A percentile compares a stretch with the other conserved stretches of the same genome.
phyloP scores from a whole-genome alignment of 1,140 invertebrate species.

The Nephila pilipes region DNA sequence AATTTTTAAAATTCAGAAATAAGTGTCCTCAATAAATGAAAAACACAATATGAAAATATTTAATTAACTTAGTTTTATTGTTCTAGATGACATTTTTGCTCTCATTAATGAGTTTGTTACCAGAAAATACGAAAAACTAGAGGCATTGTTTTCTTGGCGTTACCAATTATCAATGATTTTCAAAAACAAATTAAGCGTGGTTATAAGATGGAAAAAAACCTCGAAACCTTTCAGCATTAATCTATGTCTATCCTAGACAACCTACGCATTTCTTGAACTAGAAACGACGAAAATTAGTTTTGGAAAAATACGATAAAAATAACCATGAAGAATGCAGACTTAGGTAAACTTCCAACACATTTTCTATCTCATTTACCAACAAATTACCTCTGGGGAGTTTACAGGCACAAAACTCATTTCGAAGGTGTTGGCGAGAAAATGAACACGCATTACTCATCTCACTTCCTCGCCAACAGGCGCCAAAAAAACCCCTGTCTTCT shows the following conservation, averaged over 20 bases:
- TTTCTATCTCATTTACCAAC: neutral
- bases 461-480: neutral
- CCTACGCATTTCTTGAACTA: neutral
- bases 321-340: neutral
- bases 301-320: neutral
- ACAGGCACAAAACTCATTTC: neutral
- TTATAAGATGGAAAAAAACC: too few species aligned
- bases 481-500: neutral
- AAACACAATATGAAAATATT: too few species aligned
- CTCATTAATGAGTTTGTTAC: too few species aligned
- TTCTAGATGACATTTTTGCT: too few species aligned
- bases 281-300: neutral
- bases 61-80: too few species aligned
- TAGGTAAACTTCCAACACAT: neutral
- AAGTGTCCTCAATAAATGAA: too few species aligned
- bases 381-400: neutral
- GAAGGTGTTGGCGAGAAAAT: neutral
- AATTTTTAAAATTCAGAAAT: too few species aligned
- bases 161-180: too few species aligned
- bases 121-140: too few species aligned
- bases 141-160: too few species aligned
- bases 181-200: too few species aligned
- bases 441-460: conserved; percentile 1
- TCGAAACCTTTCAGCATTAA: neutral
- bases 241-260: neutral